A percentile compares a stretch with the other conserved stretches of the same genome.
Conservation (phyloP, 2,888 invertebrate species). For the Timema podura region DNA sequence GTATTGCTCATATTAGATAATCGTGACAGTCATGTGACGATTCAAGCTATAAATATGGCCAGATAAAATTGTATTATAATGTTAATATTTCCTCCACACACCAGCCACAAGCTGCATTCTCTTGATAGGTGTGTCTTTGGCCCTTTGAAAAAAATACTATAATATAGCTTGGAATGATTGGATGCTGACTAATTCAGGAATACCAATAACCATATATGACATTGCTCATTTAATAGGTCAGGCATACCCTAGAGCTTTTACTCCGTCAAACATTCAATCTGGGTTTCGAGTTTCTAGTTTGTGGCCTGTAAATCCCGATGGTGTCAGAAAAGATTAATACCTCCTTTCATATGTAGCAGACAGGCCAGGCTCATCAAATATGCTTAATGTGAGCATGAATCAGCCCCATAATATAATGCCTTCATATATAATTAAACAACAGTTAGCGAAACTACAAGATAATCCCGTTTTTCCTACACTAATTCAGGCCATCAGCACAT, state of each 20-base stretch:
- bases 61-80: conserved; percentile 36
- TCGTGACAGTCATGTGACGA: conserved; percentile 24
- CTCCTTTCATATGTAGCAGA: not conserved
- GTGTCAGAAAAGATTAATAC: not conserved
- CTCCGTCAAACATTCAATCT: not conserved
- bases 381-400: not conserved
- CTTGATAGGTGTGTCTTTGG: conserved; percentile 32
- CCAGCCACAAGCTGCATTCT: conserved; percentile 36
- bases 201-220: conserved; percentile 5
- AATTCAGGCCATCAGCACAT: not conserved
- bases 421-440: no score
- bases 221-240: not conserved
- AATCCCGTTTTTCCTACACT: not conserved
- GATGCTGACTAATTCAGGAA: conserved; percentile 8
- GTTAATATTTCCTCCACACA: conserved; percentile 26
- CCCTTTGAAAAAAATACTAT: conserved; percentile 25
- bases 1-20: conserved; percentile 26
- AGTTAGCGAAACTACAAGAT: not conserved
- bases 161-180: conserved; percentile 17
- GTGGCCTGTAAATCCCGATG: not conserved
- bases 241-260: conserved; percentile 5
- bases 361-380: not conserved
- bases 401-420: no score
- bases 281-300: conserved; percentile 8
- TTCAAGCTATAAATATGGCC: conserved; percentile 30